Percentiles rank a stretch among this genome's conserved stretches.
phyloP scores from a whole-genome alignment of 2,113 vertebrate genomes.

The Larimichthys crocea region DNA sequence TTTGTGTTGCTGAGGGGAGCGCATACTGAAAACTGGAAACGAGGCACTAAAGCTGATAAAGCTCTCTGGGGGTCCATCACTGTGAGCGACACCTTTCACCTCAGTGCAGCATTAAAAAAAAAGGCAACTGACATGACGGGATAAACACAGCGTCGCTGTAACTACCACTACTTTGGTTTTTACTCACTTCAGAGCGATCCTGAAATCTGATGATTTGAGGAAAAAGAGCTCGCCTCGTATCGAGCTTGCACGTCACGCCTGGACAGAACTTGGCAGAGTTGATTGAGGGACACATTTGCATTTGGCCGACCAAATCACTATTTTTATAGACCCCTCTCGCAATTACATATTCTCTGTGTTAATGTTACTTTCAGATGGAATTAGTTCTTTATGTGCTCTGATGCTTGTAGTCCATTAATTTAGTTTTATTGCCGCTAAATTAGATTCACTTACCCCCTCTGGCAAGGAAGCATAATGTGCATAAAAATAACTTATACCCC shows the following conservation, averaged over 20 bases:
- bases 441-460: slow-evolving; percentile 84
- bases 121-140: neutral
- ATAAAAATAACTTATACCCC: slow-evolving; percentile 84
- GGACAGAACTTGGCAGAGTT: slow-evolving; percentile 74
- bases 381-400: slow-evolving; percentile 84
- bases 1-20: neutral
- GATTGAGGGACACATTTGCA: slow-evolving; percentile 76
- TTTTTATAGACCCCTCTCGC: slow-evolving; percentile 83
- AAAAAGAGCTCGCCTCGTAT: slow-evolving; percentile 35
- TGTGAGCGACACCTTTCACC: neutral
- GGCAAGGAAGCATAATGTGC: slow-evolving; percentile 79
- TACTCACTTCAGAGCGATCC: slow-evolving; percentile 20
- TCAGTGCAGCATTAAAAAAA: slow-evolving; percentile 7
- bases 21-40: too few relatives aligned
- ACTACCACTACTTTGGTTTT: slow-evolving; percentile 8
- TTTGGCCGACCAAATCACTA: slow-evolving; percentile 82
- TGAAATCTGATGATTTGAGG: slow-evolving; percentile 59
- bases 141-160: neutral
- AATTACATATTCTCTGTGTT: slow-evolving; percentile 83
- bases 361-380: slow-evolving; percentile 84
- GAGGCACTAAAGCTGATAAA: neutral
- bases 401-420: slow-evolving; percentile 86
- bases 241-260: slow-evolving; percentile 63
- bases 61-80: neutral
- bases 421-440: slow-evolving; percentile 87